A percentile compares a stretch with the other conserved stretches of the same genome.
Evolutionary conservation across 2,113 vertebrate species (phyloP).

Genomic region (Myxocyprinus asiaticus): DNA sequence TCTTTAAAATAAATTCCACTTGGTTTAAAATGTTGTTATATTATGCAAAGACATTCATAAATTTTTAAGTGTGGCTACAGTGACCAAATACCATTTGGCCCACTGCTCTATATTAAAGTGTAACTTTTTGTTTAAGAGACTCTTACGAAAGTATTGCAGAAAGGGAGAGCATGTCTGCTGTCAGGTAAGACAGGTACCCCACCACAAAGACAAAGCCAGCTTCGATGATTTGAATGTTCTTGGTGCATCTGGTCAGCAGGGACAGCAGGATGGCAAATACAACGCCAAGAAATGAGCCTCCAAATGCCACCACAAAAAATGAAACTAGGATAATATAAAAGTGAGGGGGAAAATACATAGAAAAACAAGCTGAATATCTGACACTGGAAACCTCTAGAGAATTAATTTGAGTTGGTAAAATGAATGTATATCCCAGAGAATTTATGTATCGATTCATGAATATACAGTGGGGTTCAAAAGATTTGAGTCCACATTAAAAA

Average conservation of each 20-base stretch:
- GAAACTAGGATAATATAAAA: slow-evolving; percentile 75
- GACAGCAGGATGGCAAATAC: slow-evolving; percentile 87
- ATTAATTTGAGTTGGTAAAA: no score
- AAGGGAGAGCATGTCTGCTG: slow-evolving; percentile 95
- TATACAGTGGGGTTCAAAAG: no score
- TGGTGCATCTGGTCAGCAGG: slow-evolving; percentile 87
- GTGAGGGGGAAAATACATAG: no score
- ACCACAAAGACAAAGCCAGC: slow-evolving; percentile 92
- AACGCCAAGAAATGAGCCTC: slow-evolving; percentile 87
- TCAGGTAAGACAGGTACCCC: slow-evolving; percentile 93
- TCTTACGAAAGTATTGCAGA: slow-evolving; percentile 95
- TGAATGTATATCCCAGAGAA: no score
- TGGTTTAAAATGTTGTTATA: no score
- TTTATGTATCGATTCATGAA: no score
- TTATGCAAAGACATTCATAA: no score
- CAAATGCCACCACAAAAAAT: slow-evolving; percentile 94
- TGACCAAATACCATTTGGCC: no score
- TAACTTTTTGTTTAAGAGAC: not conserved
- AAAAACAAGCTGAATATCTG: not conserved
- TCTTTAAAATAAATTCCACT: no score
- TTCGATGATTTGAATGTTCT: slow-evolving; percentile 92
- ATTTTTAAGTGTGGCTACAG: no score
- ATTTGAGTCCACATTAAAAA: no score
- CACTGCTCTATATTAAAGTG: no score
- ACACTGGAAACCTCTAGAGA: not conserved